Evolutionary conservation across 2,888 invertebrate genomes (phyloP).

Genomic region (Pterobdella sp.): DNA sequence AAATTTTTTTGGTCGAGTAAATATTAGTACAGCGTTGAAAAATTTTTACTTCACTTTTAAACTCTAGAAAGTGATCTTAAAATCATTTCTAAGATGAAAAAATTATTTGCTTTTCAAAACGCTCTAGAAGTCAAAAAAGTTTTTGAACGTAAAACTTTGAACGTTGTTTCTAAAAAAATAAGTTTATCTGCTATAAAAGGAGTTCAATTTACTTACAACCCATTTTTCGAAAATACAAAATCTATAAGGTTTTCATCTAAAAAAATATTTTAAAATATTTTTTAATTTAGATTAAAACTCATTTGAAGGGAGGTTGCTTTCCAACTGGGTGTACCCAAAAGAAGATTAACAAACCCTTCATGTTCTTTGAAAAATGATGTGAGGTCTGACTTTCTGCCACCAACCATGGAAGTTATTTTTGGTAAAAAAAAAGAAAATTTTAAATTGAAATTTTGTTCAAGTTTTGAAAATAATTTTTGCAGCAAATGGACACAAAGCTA

Average conservation of each 20-base stretch:
- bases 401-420: slow-evolving; percentile 26
- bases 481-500: slow-evolving; percentile 31
- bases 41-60: too few relatives aligned
- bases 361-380: slow-evolving; percentile 23
- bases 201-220: slow-evolving; percentile 27
- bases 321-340: slow-evolving; percentile 29
- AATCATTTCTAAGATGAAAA: neutral
- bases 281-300: neutral
- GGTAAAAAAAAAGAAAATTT: slow-evolving; percentile 11
- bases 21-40: neutral
- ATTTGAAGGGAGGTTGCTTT: slow-evolving; percentile 29
- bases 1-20: neutral
- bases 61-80: too few relatives aligned
- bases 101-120: neutral
- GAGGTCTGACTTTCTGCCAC: slow-evolving; percentile 25
- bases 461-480: neutral
- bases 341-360: slow-evolving; percentile 28
- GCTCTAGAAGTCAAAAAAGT: neutral
- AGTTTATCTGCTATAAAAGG: slow-evolving; percentile 24
- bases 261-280: neutral
- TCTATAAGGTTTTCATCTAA: slow-evolving; percentile 24
- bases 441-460: neutral
- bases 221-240: slow-evolving; percentile 21
- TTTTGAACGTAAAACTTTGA: slow-evolving; percentile 20
- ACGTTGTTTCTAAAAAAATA: slow-evolving; percentile 16